Base-by-base conservation (phyloP, 2,797 vertebrate genomes). In the Pseudochaenichthys georgianus region DNA sequence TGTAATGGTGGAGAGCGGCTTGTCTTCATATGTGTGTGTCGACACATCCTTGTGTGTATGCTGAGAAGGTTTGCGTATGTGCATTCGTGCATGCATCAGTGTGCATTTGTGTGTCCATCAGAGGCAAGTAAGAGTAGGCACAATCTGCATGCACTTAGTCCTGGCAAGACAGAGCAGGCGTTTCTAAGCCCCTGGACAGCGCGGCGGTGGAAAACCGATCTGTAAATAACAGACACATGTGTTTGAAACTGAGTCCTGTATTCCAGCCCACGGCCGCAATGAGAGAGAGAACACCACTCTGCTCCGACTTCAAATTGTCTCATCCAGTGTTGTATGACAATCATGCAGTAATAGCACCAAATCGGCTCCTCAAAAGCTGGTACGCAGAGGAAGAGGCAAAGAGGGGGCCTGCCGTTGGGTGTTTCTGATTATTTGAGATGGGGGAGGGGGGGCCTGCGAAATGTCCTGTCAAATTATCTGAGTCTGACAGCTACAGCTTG, bases 401-500 rank as follows among this genome's bases (percentile, higher is more conserved):
- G 80, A n/a, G 58, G 75, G 78, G 87, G 77, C 84, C 81, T 84
- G 75, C 71, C 66, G 84, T 94, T 93, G 96, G 95, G 96, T 98
- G 97, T 96, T 98, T 97, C 96, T 97, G 96, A 98, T 99, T 98
- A 98, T 95, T 95, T 82, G 92, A 94, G 95, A 96, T 93, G 95
- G 95, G 89, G n/a, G n/a, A n/a, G n/a, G n/a, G 95, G 89, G 89
- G 96, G 95, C 94, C 97, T 99, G 97, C 92, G 90, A 95, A 97
- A 95, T 96, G 96, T 99, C 98, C 98, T 89, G 96, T 97, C 95
- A 95, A 98, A 98, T 98, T 97, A 96, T 96, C 94, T 87, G 93
- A 95, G 94, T 95, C 94, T 97, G 97, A 97, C 97, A 97, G 97
- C 96, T 96, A 94, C 95, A 94, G 96, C 96, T 95, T 94, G 95